Base-by-base conservation (phyloP, 2,888 invertebrate genomes). In the Micoletzkya japonica region DNA sequence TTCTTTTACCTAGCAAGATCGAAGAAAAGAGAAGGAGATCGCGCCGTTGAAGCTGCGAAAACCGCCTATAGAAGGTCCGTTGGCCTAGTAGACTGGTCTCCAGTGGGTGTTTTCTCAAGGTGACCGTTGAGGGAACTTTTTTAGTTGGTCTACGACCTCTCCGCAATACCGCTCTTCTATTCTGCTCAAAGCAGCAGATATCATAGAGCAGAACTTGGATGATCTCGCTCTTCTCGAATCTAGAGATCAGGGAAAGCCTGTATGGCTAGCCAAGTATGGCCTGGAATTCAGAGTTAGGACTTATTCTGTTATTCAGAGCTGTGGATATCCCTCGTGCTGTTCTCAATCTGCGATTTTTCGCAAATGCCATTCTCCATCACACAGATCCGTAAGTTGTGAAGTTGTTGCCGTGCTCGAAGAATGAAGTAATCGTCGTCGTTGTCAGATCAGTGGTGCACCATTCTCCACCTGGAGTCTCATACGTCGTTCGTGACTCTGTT, bases 241-340 rank as follows among this genome's bases (percentile, higher is more conserved):
- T 7, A 82, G 83, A 52, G 89, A 89, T 79, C 89, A 89, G 79
- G 89, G 89, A 10, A 89, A 89, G 77, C 88, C 89, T 2, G 76
- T 89, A 4, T 86, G 86, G 82, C 77, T 81, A 36, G 81, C 82
- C 24, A 78, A 73, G 77, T 80, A 28, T 30, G 54, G 54, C 0
- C 59, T 1, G 20, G 34, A 57, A 34, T 32, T 3, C 2, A 34
- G 6, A 20, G 57, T 26, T 26, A 4, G 20, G 24, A 50, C 4
- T 24, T 20, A 20, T 50, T 17, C 0, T 20, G 70, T 73, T 32
- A 24, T 73, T 26, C 56, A 78, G 78, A 61, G 60, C 71, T 14
- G 83, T 89, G 28, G 89, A 90, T 75, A 89, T 89, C 74, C 89
- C 89, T 4, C 83, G 89, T 67, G 88, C 88, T 36, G 86, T 88